Evolutionary conservation across 2,797 vertebrate genomes (phyloP), one percentile per base, ranked within the genome.

Genomic region (Holocentrus rufus): DNA sequence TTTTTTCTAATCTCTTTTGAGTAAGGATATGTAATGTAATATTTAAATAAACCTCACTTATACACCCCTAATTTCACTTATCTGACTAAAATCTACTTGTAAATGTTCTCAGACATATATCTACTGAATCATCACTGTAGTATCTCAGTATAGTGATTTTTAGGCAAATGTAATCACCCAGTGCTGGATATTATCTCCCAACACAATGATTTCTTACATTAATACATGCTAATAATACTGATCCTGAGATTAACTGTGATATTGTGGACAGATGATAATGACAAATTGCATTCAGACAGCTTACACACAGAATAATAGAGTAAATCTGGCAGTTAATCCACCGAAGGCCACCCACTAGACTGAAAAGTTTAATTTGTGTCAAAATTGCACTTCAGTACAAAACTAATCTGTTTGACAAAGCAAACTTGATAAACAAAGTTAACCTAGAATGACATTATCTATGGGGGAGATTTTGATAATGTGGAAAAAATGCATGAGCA

Each of bases 381-480:
- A 18, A 23, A 4, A 69, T 7, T 34, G 7, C 13, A 76, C 52
- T 53, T 44, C 34, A 22, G 14, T 15, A n/a, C 14, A 27, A 4
- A 67, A 47, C n/a, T 17, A 4, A 14, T 58, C 3, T 0, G 13
- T 30, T 18, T 18, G 52, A 54, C 20, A 46, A 52, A 49, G n/a
- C 25, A 49, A 36, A 61, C 2, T 58, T 57, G 13, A 57, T 72
- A 64, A 36, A 15, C 55, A 80, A 55, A 44, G 22, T 65, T 67
- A 42, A 68, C 69, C 62, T 85, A 71, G 62, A 18, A 20, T 36
- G 14, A 71, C 34, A 44, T 1, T 14, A 25, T n/a, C 57, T 30
- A 34, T 0, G 0, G 3, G 31, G 17, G 25, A 23, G 55, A 50
- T 65, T 57, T 14, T 49, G 30, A 62, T 72, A 30, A 44, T 34